Evolutionary conservation across 2,113 vertebrate species (phyloP).

Genomic region (Pachypanchax playfairii): DNA sequence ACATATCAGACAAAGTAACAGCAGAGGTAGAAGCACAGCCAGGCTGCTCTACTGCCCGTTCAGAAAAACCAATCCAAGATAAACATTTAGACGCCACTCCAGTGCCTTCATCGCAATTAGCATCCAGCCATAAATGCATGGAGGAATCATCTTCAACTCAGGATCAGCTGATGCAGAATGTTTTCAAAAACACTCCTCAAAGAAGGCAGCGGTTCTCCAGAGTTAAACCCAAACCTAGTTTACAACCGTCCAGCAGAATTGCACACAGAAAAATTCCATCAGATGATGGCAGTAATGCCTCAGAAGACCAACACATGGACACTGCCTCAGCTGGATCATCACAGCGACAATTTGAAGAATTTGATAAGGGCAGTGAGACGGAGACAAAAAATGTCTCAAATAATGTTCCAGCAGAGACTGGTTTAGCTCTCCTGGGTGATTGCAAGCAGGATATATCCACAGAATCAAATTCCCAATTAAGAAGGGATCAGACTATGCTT

Average conservation of each 20-base stretch:
- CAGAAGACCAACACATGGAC: neutral
- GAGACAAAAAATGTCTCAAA: too few relatives aligned
- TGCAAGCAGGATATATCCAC: neutral
- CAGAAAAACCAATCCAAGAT: neutral
- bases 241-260: slow-evolving; percentile 22
- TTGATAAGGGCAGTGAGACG: neutral
- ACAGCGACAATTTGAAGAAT: slow-evolving; percentile 5
- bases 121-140: slow-evolving; percentile 6
- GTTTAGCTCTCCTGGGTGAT: neutral
- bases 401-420: neutral
- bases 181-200: slow-evolving; percentile 17
- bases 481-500: neutral
- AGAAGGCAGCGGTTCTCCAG: slow-evolving; percentile 44
- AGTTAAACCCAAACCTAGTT: slow-evolving; percentile 53
- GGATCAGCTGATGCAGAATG: neutral
- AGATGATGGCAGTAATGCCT: neutral
- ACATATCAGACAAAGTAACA: neutral
- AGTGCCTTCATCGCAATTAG: neutral
- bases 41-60: neutral
- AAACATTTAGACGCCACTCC: neutral
- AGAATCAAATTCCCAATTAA: neutral
- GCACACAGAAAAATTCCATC: slow-evolving; percentile 6
- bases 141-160: slow-evolving; percentile 3
- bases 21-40: slow-evolving; percentile 10
- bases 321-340: slow-evolving; percentile 2